phyloP scores from a whole-genome alignment of 2,113 vertebrate genomes.

The Seriola quinqueradiata region DNA sequence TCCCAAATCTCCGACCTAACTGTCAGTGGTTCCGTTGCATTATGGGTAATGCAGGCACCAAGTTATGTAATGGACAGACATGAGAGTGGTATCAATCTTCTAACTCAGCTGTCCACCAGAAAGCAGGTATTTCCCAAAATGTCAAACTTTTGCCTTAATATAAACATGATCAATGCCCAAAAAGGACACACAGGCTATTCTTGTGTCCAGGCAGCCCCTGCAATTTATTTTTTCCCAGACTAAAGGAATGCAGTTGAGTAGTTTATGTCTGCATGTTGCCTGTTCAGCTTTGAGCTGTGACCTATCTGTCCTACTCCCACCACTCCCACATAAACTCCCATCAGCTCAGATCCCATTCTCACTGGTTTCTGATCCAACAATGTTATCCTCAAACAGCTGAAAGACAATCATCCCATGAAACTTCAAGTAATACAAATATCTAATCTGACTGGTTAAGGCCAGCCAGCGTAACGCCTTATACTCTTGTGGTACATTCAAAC shows the following conservation, averaged over 20 bases:
- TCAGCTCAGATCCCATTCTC: conserved; percentile 35
- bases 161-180: conserved; percentile 5
- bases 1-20: not conserved
- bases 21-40: not conserved
- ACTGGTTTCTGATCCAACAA: conserved; percentile 22
- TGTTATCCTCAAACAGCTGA: conserved; percentile 19
- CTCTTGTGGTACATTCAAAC: not conserved
- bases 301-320: conserved; percentile 49
- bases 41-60: not conserved
- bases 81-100: no score
- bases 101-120: not conserved
- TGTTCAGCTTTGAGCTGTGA: conserved; percentile 54
- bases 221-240: conserved; percentile 61
- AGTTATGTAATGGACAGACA: not conserved
- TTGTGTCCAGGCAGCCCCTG: not conserved
- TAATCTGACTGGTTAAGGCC: conserved; percentile 25
- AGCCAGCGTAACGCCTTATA: not conserved
- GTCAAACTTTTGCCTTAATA: not conserved
- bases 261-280: conserved; percentile 44
- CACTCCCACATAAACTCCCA: conserved; percentile 60
- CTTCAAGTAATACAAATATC: not conserved
- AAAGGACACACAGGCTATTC: conserved; percentile 25
- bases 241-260: conserved; percentile 59
- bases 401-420: conserved; percentile 14
- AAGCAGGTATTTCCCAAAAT: not conserved